These are phyloP conservation scores for Dysmachus trigonus DNA, from an alignment of 2,888 invertebrate genomes.

Conservation along the genomic window DNA sequence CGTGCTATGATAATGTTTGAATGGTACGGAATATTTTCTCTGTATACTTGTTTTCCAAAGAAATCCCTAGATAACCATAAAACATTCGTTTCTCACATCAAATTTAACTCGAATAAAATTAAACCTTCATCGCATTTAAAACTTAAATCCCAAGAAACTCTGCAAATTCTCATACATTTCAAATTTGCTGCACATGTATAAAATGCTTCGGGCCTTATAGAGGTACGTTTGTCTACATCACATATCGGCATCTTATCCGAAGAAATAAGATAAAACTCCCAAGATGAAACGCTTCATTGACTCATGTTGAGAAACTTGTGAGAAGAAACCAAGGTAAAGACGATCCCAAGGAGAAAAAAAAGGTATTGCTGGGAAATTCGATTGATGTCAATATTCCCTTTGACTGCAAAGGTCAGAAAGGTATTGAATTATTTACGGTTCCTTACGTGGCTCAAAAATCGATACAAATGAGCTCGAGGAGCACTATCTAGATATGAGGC, in stretches of 20 bases:
- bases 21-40: neutral
- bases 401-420: neutral
- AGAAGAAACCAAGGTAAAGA: neutral
- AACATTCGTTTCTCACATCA: neutral
- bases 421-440: neutral
- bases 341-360: neutral
- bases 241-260: neutral
- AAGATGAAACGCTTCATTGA: neutral
- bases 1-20: no score
- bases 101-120: neutral
- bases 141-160: neutral
- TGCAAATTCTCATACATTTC: neutral
- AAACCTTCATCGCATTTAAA: neutral
- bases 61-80: neutral
- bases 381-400: conserved; percentile 8
- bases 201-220: neutral
- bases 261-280: neutral
- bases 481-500: neutral
- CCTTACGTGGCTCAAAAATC: neutral
- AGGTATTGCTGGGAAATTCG: neutral
- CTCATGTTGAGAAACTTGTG: neutral
- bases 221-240: neutral
- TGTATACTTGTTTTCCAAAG: neutral
- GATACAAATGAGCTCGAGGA: neutral
- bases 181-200: neutral